Evolutionary conservation across 1,140 invertebrate genomes (phyloP), one percentile per base, ranked within the genome.

Genomic region (Drosophila prosaltans): DNA sequence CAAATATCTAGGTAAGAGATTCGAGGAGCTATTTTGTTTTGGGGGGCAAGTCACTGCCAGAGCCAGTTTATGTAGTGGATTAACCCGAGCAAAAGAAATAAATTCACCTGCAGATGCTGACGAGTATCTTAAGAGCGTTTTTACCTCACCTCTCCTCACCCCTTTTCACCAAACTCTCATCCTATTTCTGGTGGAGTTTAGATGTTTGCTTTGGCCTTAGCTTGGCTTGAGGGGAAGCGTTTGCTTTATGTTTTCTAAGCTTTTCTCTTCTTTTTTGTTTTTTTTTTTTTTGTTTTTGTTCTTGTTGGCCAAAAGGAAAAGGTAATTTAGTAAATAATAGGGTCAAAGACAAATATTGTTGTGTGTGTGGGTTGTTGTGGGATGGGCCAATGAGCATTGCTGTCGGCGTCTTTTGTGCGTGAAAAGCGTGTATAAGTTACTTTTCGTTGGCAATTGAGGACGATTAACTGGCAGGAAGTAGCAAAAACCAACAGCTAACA

Each of bases 291-390:
- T 16, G 4, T 67, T 60, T 76, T 64, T 43, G 16, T 48, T 51
- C 4, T 51, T 26, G 24, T 51, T 51, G 7, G 70, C 65, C 65
- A 62, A 69, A 78, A 78, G 81, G 73, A 26, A 86, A 86, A 86
- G 83, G 82, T 86, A 86, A 86, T 86, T 86, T 82, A 86, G 82
- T 86, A 86, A 86, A 86, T 86, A 86, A 86, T 88, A 88, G 82
- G 82, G 82, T 86, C 82, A 82, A 88, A 86, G 82, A 86, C 82
- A 86, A 86, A 86, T 86, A 86, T 86, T 86, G 69, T 76, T 73
- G 81, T 80, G 71, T 72, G 16, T 51, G 45, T 51, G 45, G 45
- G 39, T 10, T 40, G 10, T 6, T 39, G 36, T 39, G 39, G 39
- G 1, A 40, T 65, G 69, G 62, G 72, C 66, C 75, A 79, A 84